Percentiles rank a stretch among this genome's conserved stretches.
Conservation (phyloP, 2,888 invertebrate genomes). For the Parnassius mnemosyne region DNA sequence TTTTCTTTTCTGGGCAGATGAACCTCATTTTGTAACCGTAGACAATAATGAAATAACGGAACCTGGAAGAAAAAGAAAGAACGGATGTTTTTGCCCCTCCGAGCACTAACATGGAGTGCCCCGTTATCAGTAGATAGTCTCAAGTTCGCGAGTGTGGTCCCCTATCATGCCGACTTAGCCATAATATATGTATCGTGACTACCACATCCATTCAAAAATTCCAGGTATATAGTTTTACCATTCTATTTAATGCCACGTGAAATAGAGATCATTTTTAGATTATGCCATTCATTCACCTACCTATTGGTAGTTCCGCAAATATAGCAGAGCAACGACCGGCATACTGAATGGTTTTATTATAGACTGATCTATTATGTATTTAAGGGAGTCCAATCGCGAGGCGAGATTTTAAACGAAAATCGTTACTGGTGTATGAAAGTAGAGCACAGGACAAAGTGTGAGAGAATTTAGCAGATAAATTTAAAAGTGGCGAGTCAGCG, state of each 20-base stretch:
- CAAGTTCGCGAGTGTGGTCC: too few species aligned
- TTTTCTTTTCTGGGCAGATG: too few species aligned
- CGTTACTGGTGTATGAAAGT: conserved; percentile 56
- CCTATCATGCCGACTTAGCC: too few species aligned
- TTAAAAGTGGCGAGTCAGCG: conserved; percentile 2
- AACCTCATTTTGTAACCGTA: too few species aligned
- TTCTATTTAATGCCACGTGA: neutral
- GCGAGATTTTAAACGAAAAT: conserved; percentile 64
- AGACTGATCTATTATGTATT: conserved; percentile 73
- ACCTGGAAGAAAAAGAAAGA: too few species aligned
- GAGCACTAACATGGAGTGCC: too few species aligned
- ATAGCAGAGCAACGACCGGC: conserved; percentile 60
- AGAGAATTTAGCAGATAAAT: conserved; percentile 29
- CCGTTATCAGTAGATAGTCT: too few species aligned
- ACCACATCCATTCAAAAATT: too few species aligned
- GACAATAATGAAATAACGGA: too few species aligned
- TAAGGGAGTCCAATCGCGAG: conserved; percentile 57
- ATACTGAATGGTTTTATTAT: conserved; percentile 66
- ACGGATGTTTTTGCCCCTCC: too few species aligned
- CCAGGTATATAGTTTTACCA: too few species aligned
- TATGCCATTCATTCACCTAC: conserved; percentile 15
- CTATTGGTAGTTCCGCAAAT: conserved; percentile 54
- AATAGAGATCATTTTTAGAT: conserved; percentile 19
- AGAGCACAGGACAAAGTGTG: conserved; percentile 38
- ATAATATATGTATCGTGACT: too few species aligned